phyloP scores from a whole-genome alignment of 1,140 invertebrate species.

The Bombus sylvicola region DNA sequence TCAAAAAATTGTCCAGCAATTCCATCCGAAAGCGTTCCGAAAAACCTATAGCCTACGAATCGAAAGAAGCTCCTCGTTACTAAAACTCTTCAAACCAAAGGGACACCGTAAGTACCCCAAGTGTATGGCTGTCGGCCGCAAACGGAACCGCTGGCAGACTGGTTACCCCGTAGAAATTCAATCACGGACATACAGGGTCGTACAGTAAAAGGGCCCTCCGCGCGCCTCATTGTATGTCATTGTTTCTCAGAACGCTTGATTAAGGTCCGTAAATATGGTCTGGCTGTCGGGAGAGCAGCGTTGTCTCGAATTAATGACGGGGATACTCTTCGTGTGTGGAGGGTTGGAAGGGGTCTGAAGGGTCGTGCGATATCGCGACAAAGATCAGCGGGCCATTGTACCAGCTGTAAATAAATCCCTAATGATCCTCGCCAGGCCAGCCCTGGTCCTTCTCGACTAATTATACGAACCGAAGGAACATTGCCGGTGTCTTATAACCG shows the following conservation, averaged over 20 bases:
- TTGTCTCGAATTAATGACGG: constrained; percentile 55
- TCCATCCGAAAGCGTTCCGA: no score
- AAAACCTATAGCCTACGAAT: no score
- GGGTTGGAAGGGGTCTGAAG: constrained; percentile 18
- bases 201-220: background rate
- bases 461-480: constrained; percentile 62
- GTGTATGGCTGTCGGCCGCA: no score
- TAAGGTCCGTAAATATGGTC: constrained; percentile 58
- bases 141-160: background rate
- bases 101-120: no score
- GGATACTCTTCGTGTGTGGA: constrained; percentile 32
- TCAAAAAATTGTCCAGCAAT: no score
- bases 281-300: constrained; percentile 7
- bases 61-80: no score
- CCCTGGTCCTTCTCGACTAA: constrained; percentile 55
- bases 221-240: constrained; percentile 36
- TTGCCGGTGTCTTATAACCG: constrained; percentile 58
- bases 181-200: constrained; percentile 11
- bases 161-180: constrained; percentile 24
- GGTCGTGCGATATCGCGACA: constrained; percentile 56
- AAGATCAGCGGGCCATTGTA: constrained; percentile 67
- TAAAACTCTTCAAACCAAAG: no score
- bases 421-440: constrained; percentile 60
- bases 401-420: constrained; percentile 71
- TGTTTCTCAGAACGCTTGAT: constrained; percentile 62